A percentile compares a stretch with the other conserved stretches of the same genome.
Conservation (phyloP, 2,797 vertebrate species). For the Rousettus madagascariensis region DNA sequence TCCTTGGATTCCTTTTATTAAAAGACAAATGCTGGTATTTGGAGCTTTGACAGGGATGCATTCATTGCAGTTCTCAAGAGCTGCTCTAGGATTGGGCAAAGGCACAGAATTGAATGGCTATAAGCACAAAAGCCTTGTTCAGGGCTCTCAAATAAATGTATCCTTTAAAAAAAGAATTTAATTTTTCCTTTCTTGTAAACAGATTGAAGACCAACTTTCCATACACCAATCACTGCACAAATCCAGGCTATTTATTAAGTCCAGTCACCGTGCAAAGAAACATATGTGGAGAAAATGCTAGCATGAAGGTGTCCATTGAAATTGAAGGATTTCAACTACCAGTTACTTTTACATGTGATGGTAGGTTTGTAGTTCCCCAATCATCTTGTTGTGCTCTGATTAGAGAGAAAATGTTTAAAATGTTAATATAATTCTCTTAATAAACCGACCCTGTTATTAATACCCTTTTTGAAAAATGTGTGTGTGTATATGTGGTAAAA, state of each 20-base stretch:
- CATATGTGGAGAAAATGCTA: constrained; percentile 88
- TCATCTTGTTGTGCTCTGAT: constrained; percentile 18
- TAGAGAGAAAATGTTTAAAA: constrained; percentile 41
- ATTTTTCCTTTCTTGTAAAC: constrained; percentile 76
- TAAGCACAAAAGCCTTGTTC: constrained; percentile 44
- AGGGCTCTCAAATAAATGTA: constrained; percentile 52
- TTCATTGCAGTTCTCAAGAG: constrained; percentile 57
- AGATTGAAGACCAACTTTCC: constrained; percentile 92
- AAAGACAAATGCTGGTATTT: constrained; percentile 60
- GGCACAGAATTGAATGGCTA: constrained; percentile 41
- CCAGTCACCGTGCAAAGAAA: constrained; percentile 92
- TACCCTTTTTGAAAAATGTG: background rate
- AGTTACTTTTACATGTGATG: constrained; percentile 98
- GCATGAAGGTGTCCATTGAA: constrained; percentile 97
- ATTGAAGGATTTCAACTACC: constrained; percentile 95
- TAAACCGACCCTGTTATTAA: background rate
- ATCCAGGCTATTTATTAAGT: constrained; percentile 95
- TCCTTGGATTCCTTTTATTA: constrained; percentile 47
- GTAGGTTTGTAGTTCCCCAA: constrained; percentile 83
- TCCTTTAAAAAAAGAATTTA: constrained; percentile 42
- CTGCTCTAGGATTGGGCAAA: constrained; percentile 38
- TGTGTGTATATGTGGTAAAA: background rate
- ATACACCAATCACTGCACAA: constrained; percentile 86
- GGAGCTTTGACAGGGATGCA: constrained; percentile 30
- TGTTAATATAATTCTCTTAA: constrained; percentile 25